Base-by-base conservation (phyloP, 2,113 vertebrate species). In the Strigops habroptila region DNA sequence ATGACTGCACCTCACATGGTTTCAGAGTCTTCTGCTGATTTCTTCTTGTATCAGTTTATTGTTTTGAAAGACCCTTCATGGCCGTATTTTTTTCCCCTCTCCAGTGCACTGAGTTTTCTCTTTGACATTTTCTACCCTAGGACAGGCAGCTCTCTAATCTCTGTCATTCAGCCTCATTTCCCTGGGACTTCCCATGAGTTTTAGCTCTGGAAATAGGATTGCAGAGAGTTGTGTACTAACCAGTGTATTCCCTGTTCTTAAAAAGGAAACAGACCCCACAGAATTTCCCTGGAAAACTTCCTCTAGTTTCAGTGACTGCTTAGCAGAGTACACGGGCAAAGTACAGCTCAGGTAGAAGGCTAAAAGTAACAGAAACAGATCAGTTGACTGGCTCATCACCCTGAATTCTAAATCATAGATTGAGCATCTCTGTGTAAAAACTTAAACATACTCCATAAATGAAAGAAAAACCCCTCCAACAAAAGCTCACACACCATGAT, bases 401-500 rank as follows among this genome's bases (percentile, higher is more conserved):
- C 12, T 1, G 2, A 17, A 33, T 76, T 79, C 55, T 71, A 73
- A 82, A 69, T 55, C 3, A 41, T 22, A 86, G 57, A 53, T 37
- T 43, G 22, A 65, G 12, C 24, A 30, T 63, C 64, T 53, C 21
- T 25, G 14, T 75, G 53, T 44, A 49, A 85, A 52, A 91, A 28
- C 17, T 62, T 37, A 46, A 46, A 55, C 11, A 6, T n/a, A 11
- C 14, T 17, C 37, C 25, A 15, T 55, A 74, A 91, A 48, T 27
- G 37, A 44, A 75, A 51, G 48, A 68, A 53, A 65, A 84, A 48
- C 11, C 7, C 31, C 12, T 51, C 7, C 49, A 12, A 18, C 17
- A 24, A 37, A 43, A 4, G 4, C 18, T 76, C 12, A 9, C 7
- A 14, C 4, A 39, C 14, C 18, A 0, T 30, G 30, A 11, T 30